Evolutionary conservation across 2,888 invertebrate genomes (phyloP).

Genomic region (Matsumyia berberina): DNA sequence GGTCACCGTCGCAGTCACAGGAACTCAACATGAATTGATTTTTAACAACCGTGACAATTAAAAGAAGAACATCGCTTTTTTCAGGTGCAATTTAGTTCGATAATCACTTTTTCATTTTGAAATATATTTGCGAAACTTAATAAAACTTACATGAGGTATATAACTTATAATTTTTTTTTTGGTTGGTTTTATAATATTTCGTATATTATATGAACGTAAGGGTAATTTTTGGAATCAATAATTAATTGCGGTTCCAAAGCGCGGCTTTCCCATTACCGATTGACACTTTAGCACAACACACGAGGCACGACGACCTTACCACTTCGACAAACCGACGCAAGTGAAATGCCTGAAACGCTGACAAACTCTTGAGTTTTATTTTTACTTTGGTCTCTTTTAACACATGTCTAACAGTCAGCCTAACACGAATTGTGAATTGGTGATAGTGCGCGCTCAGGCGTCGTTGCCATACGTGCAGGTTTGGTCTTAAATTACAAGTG

Average conservation of each 20-base stretch:
- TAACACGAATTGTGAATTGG: background rate
- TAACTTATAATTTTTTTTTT: conserved; percentile 31
- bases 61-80: conserved; percentile 23
- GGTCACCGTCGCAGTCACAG: no score
- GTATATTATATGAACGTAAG: conserved; percentile 7
- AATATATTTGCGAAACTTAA: background rate
- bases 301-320: conserved; percentile 32
- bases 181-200: conserved; percentile 3
- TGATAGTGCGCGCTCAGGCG: no score
- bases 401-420: background rate
- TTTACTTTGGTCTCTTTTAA: conserved; percentile 23
- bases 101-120: conserved; percentile 7
- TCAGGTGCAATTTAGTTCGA: conserved; percentile 14
- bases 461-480: no score
- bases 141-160: conserved; percentile 60
- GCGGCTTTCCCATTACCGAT: conserved; percentile 65
- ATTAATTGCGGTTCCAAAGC: conserved; percentile 41
- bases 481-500: no score
- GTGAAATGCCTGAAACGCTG: conserved; percentile 25
- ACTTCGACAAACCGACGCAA: conserved; percentile 49
- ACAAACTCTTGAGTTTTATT: conserved; percentile 36
- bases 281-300: conserved; percentile 50
- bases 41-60: conserved; percentile 53
- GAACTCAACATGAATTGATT: conserved; percentile 52
- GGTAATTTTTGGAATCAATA: conserved; percentile 42